A percentile compares a stretch with the other conserved stretches of the same genome.
Conservation (phyloP, 2,888 invertebrate species). For the Cerceris rybyensis region DNA sequence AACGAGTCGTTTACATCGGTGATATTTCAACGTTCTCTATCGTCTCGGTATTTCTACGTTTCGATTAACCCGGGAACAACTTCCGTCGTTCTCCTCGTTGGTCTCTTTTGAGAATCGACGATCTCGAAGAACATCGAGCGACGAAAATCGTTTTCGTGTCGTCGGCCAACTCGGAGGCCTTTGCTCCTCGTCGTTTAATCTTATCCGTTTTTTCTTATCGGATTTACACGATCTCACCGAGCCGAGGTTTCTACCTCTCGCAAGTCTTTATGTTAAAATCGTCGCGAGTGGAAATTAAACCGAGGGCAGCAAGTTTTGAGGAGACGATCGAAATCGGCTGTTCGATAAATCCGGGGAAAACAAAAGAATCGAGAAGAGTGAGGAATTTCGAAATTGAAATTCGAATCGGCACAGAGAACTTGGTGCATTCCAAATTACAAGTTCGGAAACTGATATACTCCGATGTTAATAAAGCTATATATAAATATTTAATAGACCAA, state of each 20-base stretch:
- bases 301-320: background rate
- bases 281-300: conserved; percentile 12
- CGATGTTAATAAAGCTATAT: too few relatives aligned
- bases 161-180: conserved; percentile 12
- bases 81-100: conserved; percentile 10
- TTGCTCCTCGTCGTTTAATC: conserved; percentile 38
- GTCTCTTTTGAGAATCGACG: conserved; percentile 37
- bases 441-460: too few relatives aligned
- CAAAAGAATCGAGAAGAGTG: too few relatives aligned
- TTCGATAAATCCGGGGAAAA: too few relatives aligned
- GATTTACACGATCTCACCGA: conserved; percentile 44
- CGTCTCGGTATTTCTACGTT: background rate
- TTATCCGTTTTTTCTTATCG: conserved; percentile 48
- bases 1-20: conserved; percentile 27
- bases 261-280: conserved; percentile 59
- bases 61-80: background rate
- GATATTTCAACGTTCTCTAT: conserved; percentile 31
- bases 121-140: background rate
- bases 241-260: too few relatives aligned
- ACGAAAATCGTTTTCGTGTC: conserved; percentile 24
- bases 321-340: background rate
- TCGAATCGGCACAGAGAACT: too few relatives aligned
- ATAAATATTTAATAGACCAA: too few relatives aligned
- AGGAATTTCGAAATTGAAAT: too few relatives aligned
- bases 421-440: too few relatives aligned